phyloP scores from a whole-genome alignment of 2,888 invertebrate species.

The Celastrina argiolus region DNA sequence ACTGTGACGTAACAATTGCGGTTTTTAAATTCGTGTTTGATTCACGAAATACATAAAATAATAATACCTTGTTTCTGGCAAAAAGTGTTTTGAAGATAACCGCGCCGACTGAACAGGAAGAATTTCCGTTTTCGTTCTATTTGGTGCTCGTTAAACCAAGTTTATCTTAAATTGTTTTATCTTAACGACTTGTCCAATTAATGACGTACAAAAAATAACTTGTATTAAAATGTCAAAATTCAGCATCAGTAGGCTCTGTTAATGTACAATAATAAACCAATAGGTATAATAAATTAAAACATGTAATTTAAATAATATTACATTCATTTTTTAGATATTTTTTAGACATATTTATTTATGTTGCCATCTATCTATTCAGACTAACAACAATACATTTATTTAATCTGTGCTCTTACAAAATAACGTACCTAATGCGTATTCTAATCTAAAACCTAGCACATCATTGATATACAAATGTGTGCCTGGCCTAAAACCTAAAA shows the following conservation, averaged over 20 bases:
- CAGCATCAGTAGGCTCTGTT: not conserved
- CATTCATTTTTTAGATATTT: too few relatives aligned
- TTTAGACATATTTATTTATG: too few relatives aligned
- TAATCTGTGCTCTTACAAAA: too few relatives aligned
- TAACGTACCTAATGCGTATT: not conserved
- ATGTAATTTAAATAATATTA: too few relatives aligned
- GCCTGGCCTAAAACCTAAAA: too few relatives aligned
- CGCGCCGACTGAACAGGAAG: not conserved
- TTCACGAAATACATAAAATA: too few relatives aligned
- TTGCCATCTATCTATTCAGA: too few relatives aligned
- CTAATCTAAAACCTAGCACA: not conserved
- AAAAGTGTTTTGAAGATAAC: not conserved
- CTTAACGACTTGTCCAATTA: conserved; percentile 4
- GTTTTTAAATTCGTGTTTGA: too few relatives aligned
- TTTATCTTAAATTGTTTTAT: not conserved
- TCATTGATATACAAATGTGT: not conserved
- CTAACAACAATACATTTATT: too few relatives aligned
- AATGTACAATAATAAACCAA: not conserved
- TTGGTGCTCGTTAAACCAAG: conserved; percentile 11
- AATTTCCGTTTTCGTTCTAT: conserved; percentile 6
- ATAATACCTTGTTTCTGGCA: not conserved
- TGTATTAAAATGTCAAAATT: not conserved
- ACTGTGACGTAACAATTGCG: too few relatives aligned
- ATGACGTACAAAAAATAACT: not conserved
- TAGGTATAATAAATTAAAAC: not conserved